Conservation (phyloP, 2,113 vertebrate genomes). For the Tilapia sparmanii region DNA sequence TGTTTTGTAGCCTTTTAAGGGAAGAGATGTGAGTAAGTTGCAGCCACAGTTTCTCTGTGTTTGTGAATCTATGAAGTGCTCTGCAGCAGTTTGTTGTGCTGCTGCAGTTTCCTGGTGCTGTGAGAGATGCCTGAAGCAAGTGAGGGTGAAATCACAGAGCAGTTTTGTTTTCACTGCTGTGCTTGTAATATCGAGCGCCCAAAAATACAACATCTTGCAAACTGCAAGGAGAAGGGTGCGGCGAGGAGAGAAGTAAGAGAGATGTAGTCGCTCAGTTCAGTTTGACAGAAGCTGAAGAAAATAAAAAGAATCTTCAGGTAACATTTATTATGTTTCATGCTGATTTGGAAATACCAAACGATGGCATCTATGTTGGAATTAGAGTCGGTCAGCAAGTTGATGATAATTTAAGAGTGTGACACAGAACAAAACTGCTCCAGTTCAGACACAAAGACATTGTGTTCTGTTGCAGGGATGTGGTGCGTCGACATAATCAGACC, state of each 20-base stretch:
- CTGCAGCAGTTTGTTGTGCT: slow-evolving; percentile 23
- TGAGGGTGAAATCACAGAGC: slow-evolving; percentile 58
- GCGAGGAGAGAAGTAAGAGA: not conserved
- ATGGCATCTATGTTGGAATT: not conserved
- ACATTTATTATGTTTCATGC: not conserved
- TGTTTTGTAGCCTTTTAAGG: not conserved
- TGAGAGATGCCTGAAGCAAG: slow-evolving; percentile 53
- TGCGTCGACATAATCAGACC: not conserved
- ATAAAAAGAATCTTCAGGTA: not conserved
- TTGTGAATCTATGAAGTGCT: not conserved
- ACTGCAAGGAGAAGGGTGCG: not conserved
- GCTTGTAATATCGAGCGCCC: slow-evolving; percentile 18
- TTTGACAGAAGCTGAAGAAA: not conserved
- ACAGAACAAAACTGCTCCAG: not conserved
- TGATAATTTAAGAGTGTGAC: not conserved
- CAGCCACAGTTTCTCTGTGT: not conserved
- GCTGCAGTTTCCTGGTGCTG: slow-evolving; percentile 24
- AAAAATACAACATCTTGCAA: slow-evolving; percentile 2
- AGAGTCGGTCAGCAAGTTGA: not conserved
- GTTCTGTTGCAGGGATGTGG: not conserved
- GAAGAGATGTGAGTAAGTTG: not conserved
- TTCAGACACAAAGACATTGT: not conserved
- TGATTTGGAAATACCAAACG: not conserved
- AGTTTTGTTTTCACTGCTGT: slow-evolving; percentile 53
- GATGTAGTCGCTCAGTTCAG: not conserved